Evolutionary conservation across 2,113 vertebrate genomes (phyloP).

Genomic region (Copsychus sechellarum): DNA sequence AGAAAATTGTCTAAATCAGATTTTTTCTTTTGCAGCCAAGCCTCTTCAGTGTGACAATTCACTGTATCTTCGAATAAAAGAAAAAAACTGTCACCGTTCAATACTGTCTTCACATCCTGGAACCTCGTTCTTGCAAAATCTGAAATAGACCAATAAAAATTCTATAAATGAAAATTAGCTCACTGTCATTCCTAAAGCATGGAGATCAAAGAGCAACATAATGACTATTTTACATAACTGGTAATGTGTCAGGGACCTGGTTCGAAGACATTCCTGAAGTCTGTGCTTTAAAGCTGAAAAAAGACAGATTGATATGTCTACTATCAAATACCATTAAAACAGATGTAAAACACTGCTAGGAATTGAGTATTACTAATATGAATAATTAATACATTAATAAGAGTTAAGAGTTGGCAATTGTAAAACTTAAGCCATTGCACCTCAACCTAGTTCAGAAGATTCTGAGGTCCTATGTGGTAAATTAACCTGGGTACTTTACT

Average conservation of each 20-base stretch:
- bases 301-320: background rate
- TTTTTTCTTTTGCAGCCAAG: constrained; percentile 75
- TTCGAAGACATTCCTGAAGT: background rate
- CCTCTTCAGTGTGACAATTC: constrained; percentile 78
- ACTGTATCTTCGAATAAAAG: constrained; percentile 74
- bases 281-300: background rate
- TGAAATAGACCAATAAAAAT: constrained; percentile 68
- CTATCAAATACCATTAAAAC: background rate
- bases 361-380: background rate
- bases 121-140: constrained; percentile 98
- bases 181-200: background rate
- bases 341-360: background rate
- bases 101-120: constrained; percentile 89
- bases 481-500: background rate
- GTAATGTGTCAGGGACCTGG: background rate
- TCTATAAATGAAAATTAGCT: background rate
- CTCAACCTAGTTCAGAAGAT: background rate
- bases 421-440: background rate
- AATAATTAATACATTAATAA: background rate
- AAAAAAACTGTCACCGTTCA: constrained; percentile 64
- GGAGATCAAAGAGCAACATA: background rate
- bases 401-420: background rate
- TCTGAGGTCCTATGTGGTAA: background rate
- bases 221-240: background rate
- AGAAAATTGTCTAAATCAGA: constrained; percentile 73